Base-by-base conservation (phyloP, 2,797 vertebrate genomes). In the Phoeniculus purpureus region DNA sequence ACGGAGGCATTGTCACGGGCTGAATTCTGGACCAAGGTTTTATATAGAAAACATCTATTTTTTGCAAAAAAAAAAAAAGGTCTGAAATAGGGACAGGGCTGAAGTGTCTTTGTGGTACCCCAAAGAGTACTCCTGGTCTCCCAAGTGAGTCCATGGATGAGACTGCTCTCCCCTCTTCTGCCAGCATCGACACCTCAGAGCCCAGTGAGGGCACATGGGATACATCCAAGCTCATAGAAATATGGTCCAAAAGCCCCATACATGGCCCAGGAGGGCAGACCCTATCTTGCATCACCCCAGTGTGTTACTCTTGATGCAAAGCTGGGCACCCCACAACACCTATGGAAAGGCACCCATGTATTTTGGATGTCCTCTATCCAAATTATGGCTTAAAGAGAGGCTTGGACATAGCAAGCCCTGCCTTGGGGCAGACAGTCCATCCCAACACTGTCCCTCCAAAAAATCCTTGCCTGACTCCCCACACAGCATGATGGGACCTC, bases 301-400 rank as follows among this genome's bases (percentile, higher is more conserved):
- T 11, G 23, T 17, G 15, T 25, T 21, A 25, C 47, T 13, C 40
- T 65, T 22, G 20, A 64, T 2, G 50, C 17, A 82, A 71, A 58
- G 58, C 59, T 0, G 0, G 1, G 10, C 17, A 15, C 4, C 52
- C 50, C 5, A 2, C 18, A 31, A 13, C 15, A 13, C 4, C 6
- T 27, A 16, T 0, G 4, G 61, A 70, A 80, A 0, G 1, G 16
- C 58, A 65, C 8, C 0, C 0, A 15, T 13, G 6, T 16, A 20
- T 40, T 83, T 12, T 34, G 14, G 32, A 54, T 37, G 47, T 31
- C 29, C 51, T 73, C 18, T 8, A n/a, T 26, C n/a, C 67, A 72
- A 82, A 58, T 3, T 3, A 3, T 55, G 55, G 18, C 52, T 81
- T 18, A 26, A 48, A 58, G 65, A 52, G 8, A 15, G 11, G 27